These are phyloP conservation scores for Andinoacara biseriatus DNA, from an alignment of 2,113 vertebrate species.

Conservation along the genomic window DNA sequence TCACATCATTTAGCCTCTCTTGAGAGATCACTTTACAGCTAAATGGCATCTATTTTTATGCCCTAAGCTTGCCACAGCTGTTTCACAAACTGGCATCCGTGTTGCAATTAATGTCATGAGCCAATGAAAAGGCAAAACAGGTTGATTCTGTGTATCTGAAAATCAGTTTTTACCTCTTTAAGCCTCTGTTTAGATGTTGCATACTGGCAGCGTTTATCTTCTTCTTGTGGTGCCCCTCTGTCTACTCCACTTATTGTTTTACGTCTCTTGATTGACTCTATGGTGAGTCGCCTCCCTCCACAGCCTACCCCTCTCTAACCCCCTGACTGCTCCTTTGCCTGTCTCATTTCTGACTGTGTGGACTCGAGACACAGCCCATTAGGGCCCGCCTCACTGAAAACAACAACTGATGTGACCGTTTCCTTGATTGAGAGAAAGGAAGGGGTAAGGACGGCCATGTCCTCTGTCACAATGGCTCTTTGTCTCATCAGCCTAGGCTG, in stretches of 20 bases:
- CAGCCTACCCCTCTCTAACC: conserved; percentile 9
- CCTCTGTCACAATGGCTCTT: conserved; percentile 74
- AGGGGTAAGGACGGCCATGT: conserved; percentile 62
- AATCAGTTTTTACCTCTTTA: background rate
- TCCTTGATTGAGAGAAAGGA: conserved; percentile 73
- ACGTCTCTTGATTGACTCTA: conserved; percentile 53
- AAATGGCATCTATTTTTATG: conserved; percentile 33
- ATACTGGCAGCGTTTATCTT: conserved; percentile 4
- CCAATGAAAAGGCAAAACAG: conserved; percentile 6
- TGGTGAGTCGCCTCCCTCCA: conserved; percentile 10
- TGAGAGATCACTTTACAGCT: background rate
- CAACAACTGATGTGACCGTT: conserved; percentile 69
- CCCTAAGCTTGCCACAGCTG: conserved; percentile 2
- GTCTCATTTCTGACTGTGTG: conserved; percentile 44
- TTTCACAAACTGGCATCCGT: conserved; percentile 16
- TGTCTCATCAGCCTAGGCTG: conserved; percentile 70
- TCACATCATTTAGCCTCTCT: conserved; percentile 16
- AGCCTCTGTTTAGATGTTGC: background rate
- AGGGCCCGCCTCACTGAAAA: conserved; percentile 62
- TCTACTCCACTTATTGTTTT: conserved; percentile 46
- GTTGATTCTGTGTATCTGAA: conserved; percentile 5
- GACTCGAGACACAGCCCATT: conserved; percentile 63
- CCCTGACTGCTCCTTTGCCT: conserved; percentile 29
- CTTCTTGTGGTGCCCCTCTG: conserved; percentile 13
- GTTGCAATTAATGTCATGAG: conserved; percentile 4